Percentiles rank a stretch among this genome's conserved stretches.
Conservation (phyloP, 2,888 invertebrate genomes). For the Platerodrilus igneus region DNA sequence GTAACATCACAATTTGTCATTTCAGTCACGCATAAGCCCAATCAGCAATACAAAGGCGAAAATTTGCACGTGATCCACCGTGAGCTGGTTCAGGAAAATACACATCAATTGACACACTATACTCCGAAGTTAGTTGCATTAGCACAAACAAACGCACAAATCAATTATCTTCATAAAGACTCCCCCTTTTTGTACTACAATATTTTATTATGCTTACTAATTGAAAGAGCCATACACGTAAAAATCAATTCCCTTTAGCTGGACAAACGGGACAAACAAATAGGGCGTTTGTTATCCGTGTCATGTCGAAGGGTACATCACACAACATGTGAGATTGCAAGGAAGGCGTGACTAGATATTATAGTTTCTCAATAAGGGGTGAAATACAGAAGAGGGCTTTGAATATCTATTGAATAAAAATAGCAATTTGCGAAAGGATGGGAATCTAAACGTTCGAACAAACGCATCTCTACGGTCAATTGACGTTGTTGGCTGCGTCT, state of each 20-base stretch:
- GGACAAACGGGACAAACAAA: slow-evolving; percentile 34
- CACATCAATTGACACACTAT: slow-evolving; percentile 28
- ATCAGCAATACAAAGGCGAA: slow-evolving; percentile 47
- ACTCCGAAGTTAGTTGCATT: not conserved
- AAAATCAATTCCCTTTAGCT: too few relatives aligned
- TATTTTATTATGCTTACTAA: slow-evolving; percentile 41
- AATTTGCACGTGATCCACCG: slow-evolving; percentile 47
- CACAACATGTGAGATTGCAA: too few relatives aligned
- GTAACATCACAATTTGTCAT: slow-evolving; percentile 14
- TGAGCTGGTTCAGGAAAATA: slow-evolving; percentile 36
- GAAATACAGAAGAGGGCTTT: too few relatives aligned
- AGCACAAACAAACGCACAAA: not conserved
- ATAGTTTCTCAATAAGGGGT: too few relatives aligned
- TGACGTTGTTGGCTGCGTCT: too few relatives aligned
- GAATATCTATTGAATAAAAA: too few relatives aligned
- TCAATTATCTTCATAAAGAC: slow-evolving; percentile 25
- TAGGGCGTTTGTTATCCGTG: slow-evolving; percentile 27
- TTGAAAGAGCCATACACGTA: slow-evolving; percentile 46
- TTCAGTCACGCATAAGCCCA: slow-evolving; percentile 29
- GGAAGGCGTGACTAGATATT: too few relatives aligned
- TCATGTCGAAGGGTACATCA: slow-evolving; percentile 27
- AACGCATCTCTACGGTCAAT: too few relatives aligned
- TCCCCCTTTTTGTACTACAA: too few relatives aligned
- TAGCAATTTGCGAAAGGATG: too few relatives aligned
- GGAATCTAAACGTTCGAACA: too few relatives aligned